A percentile compares a stretch with the other conserved stretches of the same genome.
phyloP scores from a whole-genome alignment of 1,140 invertebrate genomes.

The Listronotus bonariensis region DNA sequence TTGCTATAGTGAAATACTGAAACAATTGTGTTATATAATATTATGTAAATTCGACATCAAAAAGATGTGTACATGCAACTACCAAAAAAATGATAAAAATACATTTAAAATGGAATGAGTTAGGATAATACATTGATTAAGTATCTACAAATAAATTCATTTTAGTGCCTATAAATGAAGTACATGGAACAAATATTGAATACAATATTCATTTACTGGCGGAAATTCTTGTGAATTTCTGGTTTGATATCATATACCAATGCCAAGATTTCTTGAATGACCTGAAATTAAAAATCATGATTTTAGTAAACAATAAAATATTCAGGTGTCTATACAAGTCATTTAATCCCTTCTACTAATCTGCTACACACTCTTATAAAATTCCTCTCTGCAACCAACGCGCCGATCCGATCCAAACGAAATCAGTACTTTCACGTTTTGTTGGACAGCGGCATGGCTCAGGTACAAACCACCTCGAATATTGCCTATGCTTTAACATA shows the following conservation, averaged over 20 bases:
- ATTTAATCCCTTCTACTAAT: no score
- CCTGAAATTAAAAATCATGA: conserved; percentile 64
- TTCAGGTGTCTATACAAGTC: no score
- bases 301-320: no score
- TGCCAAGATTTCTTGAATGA: conserved; percentile 80
- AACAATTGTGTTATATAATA: conserved; percentile 5
- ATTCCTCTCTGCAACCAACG: no score
- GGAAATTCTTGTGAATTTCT: conserved; percentile 85
- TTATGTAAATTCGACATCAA: conserved; percentile 28
- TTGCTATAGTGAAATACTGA: conserved; percentile 17
- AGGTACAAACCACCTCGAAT: no score
- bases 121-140: conserved; percentile 37
- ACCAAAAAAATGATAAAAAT: conserved; percentile 28
- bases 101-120: conserved; percentile 37
- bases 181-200: conserved; percentile 10
- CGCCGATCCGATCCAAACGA: no score
- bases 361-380: no score
- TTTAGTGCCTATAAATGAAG: conserved; percentile 30
- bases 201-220: conserved; percentile 48
- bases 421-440: no score
- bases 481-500: no score
- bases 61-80: conserved; percentile 26
- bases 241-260: conserved; percentile 89
- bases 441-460: no score
- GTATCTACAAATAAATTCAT: conserved; percentile 33